These are phyloP conservation scores for Streptopelia turtur DNA, from an alignment of 2,797 vertebrate species.

Conservation along the genomic window DNA sequence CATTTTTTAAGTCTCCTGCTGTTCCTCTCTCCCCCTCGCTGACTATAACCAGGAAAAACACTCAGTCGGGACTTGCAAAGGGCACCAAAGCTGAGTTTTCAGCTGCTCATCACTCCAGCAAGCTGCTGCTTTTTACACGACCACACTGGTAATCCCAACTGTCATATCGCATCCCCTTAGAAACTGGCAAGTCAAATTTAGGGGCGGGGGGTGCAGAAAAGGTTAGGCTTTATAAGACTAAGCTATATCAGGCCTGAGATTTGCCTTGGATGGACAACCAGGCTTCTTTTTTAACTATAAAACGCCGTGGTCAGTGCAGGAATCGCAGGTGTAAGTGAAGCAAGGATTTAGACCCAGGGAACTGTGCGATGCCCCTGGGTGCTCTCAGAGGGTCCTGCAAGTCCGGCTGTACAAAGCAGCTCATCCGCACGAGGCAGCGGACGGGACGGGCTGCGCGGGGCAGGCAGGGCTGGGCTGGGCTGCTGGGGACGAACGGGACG, in stretches of 20 bases:
- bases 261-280: not conserved
- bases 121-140: not conserved
- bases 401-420: not conserved
- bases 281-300: not conserved
- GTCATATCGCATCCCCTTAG: not conserved
- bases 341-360: not conserved
- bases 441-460: not conserved
- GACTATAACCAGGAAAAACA: not conserved
- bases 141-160: not conserved
- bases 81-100: not conserved
- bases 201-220: rapidly evolving
- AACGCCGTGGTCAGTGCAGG: not conserved
- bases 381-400: not conserved
- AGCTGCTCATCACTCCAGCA: not conserved
- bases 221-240: not conserved
- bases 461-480: not conserved
- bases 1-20: not conserved
- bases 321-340: not conserved
- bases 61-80: not conserved
- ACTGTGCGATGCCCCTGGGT: not conserved
- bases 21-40: not conserved
- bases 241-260: not conserved
- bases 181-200: not conserved
- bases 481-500: not conserved
- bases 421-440: not conserved